phyloP scores from a whole-genome alignment of 1,140 invertebrate species.

The Drosophila ogumai region DNA sequence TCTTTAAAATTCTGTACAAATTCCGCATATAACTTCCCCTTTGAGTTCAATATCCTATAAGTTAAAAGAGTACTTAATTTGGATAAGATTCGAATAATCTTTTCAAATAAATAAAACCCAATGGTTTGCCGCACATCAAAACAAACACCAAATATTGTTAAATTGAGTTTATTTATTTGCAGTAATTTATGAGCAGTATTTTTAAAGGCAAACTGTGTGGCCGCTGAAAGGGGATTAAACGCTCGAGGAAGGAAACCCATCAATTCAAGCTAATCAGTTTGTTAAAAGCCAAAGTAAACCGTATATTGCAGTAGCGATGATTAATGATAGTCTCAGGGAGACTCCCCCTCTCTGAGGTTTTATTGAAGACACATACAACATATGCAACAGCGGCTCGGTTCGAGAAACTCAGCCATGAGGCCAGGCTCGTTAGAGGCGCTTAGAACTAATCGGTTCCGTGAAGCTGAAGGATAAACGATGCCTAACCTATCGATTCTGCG shows the following conservation, averaged over 20 bases:
- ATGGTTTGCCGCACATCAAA: conserved; percentile 1
- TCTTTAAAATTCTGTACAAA: too few species aligned
- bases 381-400: conserved; percentile 53
- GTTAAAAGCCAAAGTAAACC: conserved; percentile 17
- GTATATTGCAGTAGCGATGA: conserved; percentile 49
- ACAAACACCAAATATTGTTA: background rate
- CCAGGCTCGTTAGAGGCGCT: conserved; percentile 65
- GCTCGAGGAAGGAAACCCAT: conserved; percentile 27
- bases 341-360: conserved; percentile 24
- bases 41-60: background rate
- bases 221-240: conserved; percentile 23
- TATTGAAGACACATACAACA: conserved; percentile 14
- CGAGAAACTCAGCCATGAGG: conserved; percentile 30
- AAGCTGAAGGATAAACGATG: conserved; percentile 64
- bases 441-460: conserved; percentile 72
- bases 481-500: conserved; percentile 40
- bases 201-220: conserved; percentile 3
- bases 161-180: conserved; percentile 2
- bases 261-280: conserved; percentile 32
- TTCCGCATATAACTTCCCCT: background rate
- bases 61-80: background rate
- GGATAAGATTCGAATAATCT: background rate
- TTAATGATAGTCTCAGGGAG: conserved; percentile 53
- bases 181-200: conserved; percentile 18
- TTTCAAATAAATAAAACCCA: conserved; percentile 19